Base-by-base conservation (phyloP, 2,888 invertebrate species). In the Agonopterix subpropinquella region DNA sequence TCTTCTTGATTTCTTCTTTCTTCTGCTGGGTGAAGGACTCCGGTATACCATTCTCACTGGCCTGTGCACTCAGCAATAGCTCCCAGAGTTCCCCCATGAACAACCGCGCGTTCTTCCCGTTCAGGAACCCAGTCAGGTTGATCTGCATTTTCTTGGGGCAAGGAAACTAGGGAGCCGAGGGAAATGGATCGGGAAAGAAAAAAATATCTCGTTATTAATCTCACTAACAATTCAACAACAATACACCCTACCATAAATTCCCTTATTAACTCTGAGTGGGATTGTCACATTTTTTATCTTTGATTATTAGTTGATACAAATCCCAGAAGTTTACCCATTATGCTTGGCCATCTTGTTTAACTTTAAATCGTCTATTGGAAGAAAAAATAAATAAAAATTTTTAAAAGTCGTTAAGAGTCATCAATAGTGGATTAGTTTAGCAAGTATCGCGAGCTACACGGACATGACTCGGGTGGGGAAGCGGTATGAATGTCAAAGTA, bases 91-190 rank as follows among this genome's bases (percentile, higher is more conserved):
- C 99, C 3, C 95, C 95, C 96, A 99, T 98, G 83, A 99, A 99
- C 64, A 96, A 94, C 41, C 99, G 92, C 11, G 99, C 98, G 85
- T 98, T 98, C 81, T 97, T 97, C 9, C 98, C 98, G 77, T 99
- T 99, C 55, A 99, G 90, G 84, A 99, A 99, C 44, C 99, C 99
- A 44, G 99, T 99, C 82, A 99, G 90, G 88, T 99, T 99, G 73
- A 99, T 99, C 92, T 99, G 99, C 94, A 99, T 99, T 87, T 98
- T 96, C 85, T 97, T 96, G 45, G 98, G 98, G 89, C 98, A 98
- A 48, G 98, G 98, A 88, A 93, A 95, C 96, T 96, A 89, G 77
- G 28, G 90, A 87, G 77, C 69, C 73, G 76, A 59, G 74, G 76
- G 76, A 70, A 61, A 70, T 63, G 64, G 79, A 81, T 72, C 70